Conservation (phyloP, 2,888 invertebrate genomes). For the Mylabris sibirica region DNA sequence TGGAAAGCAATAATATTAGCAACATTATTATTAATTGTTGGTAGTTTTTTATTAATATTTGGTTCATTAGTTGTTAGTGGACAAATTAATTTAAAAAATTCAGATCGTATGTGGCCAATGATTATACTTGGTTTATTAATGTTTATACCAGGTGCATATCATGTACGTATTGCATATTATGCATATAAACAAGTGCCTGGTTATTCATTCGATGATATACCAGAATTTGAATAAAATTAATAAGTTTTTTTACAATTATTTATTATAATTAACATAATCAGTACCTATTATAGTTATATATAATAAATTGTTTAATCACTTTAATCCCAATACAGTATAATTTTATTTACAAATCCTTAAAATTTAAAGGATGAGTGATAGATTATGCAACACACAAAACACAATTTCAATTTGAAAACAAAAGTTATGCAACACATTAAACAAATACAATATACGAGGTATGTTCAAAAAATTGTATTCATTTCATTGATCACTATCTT, state of each 20-base stretch:
- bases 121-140: slow-evolving; percentile 85
- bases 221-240: slow-evolving; percentile 77
- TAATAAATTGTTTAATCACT: no score
- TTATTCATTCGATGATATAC: slow-evolving; percentile 88
- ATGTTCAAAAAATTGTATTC: neutral
- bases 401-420: neutral
- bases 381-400: neutral
- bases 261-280: no score
- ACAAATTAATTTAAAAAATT: slow-evolving; percentile 82
- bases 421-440: neutral
- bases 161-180: slow-evolving; percentile 85
- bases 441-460: neutral
- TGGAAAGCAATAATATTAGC: slow-evolving; percentile 86
- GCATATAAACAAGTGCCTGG: slow-evolving; percentile 85
- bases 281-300: no score
- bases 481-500: slow-evolving; percentile 50
- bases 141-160: slow-evolving; percentile 93
- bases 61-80: slow-evolving; percentile 83
- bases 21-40: slow-evolving; percentile 77
- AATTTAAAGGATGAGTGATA: neutral
- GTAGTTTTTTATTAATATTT: slow-evolving; percentile 72
- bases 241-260: slow-evolving; percentile 16
- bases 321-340: no score
- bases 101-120: slow-evolving; percentile 88
- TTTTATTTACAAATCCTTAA: neutral